A percentile compares a stretch with the other conserved stretches of the same genome.
Evolutionary conservation across 2,888 invertebrate genomes (phyloP).

Genomic region (Hetaerina titia): DNA sequence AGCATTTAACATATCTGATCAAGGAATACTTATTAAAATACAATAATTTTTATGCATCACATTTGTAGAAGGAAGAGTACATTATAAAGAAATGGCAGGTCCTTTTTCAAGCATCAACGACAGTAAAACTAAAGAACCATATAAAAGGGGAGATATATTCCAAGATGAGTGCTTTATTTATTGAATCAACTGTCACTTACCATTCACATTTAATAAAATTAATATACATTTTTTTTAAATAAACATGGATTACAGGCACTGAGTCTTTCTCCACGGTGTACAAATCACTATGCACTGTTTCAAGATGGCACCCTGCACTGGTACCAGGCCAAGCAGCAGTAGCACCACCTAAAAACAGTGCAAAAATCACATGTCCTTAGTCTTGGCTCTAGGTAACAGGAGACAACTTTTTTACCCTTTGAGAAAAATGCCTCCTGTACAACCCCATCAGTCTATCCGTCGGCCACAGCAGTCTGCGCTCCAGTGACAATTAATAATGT

Average conservation of each 20-base stretch:
- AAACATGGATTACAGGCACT: slow-evolving; percentile 59
- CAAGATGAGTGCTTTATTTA: slow-evolving; percentile 26
- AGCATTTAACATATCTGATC: slow-evolving; percentile 59
- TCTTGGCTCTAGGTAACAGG: neutral
- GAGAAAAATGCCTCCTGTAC: neutral
- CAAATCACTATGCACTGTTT: slow-evolving; percentile 17
- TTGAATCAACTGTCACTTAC: slow-evolving; percentile 10
- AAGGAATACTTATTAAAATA: slow-evolving; percentile 62
- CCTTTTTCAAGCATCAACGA: slow-evolving; percentile 32
- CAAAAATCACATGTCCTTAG: slow-evolving; percentile 37
- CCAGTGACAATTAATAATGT: slow-evolving; percentile 46
- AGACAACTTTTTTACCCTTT: slow-evolving; percentile 50
- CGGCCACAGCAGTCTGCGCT: slow-evolving; percentile 32
- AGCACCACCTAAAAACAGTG: slow-evolving; percentile 40
- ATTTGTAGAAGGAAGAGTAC: slow-evolving; percentile 58
- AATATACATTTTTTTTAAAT: slow-evolving; percentile 62
- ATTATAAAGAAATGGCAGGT: slow-evolving; percentile 53
- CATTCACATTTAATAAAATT: slow-evolving; percentile 54
- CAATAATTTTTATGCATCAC: slow-evolving; percentile 65
- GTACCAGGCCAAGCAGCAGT: neutral
- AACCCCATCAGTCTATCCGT: slow-evolving; percentile 32
- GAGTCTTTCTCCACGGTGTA: slow-evolving; percentile 59
- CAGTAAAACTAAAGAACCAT: slow-evolving; percentile 50
- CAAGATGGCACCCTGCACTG: neutral
- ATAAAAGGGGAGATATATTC: slow-evolving; percentile 22